Evolutionary conservation across 2,113 vertebrate species (phyloP).

Genomic region (Ctenodactylus gundi): DNA sequence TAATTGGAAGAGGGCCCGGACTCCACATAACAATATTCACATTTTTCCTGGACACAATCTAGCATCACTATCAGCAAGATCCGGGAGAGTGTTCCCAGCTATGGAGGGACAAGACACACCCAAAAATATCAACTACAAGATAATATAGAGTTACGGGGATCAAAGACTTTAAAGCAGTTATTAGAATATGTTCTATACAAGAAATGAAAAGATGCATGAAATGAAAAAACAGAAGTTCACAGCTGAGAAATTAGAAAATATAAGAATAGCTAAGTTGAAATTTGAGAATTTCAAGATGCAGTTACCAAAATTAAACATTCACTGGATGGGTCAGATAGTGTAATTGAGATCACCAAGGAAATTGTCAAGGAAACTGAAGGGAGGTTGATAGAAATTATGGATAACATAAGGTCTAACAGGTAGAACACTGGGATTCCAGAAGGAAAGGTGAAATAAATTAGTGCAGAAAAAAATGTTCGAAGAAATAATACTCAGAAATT

Average conservation of each 20-base stretch:
- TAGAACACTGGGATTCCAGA: neutral
- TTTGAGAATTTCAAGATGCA: neutral
- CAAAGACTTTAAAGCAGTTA: neutral
- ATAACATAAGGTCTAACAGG: neutral
- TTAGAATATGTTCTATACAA: neutral
- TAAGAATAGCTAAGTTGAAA: neutral
- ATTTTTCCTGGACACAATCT: neutral
- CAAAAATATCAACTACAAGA: neutral
- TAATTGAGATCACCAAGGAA: neutral
- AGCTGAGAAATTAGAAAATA: neutral
- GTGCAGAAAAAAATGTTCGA: neutral
- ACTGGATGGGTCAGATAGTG: neutral
- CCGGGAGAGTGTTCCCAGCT: neutral
- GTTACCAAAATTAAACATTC: neutral
- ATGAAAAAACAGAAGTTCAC: neutral
- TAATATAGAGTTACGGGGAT: neutral
- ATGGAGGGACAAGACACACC: neutral
- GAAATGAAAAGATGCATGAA: neutral
- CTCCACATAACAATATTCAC: neutral
- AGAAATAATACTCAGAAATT: neutral
- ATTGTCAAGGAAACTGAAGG: neutral
- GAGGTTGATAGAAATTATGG: neutral
- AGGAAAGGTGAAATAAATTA: neutral
- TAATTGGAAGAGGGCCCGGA: neutral
- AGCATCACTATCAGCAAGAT: conserved; percentile 5